Conservation (phyloP, 2,888 invertebrate genomes). For the Metallyticus violacea region DNA sequence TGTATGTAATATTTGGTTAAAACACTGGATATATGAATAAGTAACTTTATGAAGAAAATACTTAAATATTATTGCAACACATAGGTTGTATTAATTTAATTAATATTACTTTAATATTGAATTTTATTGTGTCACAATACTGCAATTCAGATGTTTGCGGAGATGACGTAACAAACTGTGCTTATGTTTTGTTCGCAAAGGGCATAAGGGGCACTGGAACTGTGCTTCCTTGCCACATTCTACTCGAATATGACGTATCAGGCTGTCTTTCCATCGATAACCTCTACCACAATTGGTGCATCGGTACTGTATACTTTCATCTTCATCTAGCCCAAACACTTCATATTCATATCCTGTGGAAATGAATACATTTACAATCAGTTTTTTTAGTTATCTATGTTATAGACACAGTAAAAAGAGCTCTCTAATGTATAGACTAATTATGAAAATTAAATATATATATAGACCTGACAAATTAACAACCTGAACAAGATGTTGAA, state of each 20-base stretch:
- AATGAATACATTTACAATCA: not conserved
- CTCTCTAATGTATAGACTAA: too few relatives aligned
- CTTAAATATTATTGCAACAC: too few relatives aligned
- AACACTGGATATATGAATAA: too few relatives aligned
- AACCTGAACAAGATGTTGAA: too few relatives aligned
- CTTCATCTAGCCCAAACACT: not conserved
- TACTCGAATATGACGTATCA: conserved; percentile 38
- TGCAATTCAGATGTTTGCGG: conserved; percentile 22
- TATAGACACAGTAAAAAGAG: too few relatives aligned
- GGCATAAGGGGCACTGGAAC: conserved; percentile 36
- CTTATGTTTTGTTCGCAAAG: conserved; percentile 36
- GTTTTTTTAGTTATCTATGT: too few relatives aligned
- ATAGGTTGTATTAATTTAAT: too few relatives aligned
- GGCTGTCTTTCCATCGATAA: conserved; percentile 23
- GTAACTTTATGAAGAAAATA: too few relatives aligned
- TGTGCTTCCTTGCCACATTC: conserved; percentile 40
- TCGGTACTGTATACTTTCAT: not conserved
- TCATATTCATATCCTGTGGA: not conserved
- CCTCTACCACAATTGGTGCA: conserved; percentile 27
- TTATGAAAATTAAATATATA: too few relatives aligned
- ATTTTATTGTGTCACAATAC: not conserved
- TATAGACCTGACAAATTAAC: too few relatives aligned
- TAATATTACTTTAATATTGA: not conserved
- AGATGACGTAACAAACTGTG: conserved; percentile 34
- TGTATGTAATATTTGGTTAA: too few relatives aligned